Base-by-base conservation (phyloP, 2,888 invertebrate species). In the Syrphus vitripennis region DNA sequence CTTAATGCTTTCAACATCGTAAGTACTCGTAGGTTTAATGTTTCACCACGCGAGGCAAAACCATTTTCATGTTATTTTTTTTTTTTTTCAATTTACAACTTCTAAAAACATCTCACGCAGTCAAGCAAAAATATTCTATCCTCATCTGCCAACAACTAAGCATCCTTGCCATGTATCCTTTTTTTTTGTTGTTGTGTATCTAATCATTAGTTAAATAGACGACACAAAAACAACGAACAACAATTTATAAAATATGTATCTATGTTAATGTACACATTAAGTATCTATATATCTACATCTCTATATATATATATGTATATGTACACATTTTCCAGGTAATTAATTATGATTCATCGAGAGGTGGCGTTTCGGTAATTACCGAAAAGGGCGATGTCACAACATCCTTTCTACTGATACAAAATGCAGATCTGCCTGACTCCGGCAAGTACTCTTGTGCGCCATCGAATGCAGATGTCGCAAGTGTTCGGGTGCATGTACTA, bases 361-460 rank as follows among this genome's bases (percentile, higher is more conserved):
- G 96, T 88, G 96, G 96, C 71, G 95, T 96, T 89, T 95, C 95
- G 89, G 95, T 96, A 89, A 95, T 96, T 92, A 96, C 96, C 82
- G 96, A 96, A 92, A 96, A 96, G 92, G 96, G 96, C 88, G 96
- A 96, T 91, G 94, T 95, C 89, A 96, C 96, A 89, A 96, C 95
- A 89, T 96, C 96, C 90, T 96, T 95, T 93, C 94, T 97, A 89
- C 94, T 96, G 90, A 96, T 96, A 90, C 96, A 96, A 92, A 94
- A 96, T 91, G 96, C 96, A 88, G 94, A 95, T 91, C 93, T 95
- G 89, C 93, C 95, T 87, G 96, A 96, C 93, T 96, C 96, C 75
- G 96, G 96, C 89, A 95, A 96, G 92, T 96, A 96, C 92, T 96
- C 95, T 75, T 96, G 96, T 93, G 95, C 95, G 89, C 96, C 96